Base-by-base conservation (phyloP, 2,113 vertebrate species). In the Cyprinodon variegatus region DNA sequence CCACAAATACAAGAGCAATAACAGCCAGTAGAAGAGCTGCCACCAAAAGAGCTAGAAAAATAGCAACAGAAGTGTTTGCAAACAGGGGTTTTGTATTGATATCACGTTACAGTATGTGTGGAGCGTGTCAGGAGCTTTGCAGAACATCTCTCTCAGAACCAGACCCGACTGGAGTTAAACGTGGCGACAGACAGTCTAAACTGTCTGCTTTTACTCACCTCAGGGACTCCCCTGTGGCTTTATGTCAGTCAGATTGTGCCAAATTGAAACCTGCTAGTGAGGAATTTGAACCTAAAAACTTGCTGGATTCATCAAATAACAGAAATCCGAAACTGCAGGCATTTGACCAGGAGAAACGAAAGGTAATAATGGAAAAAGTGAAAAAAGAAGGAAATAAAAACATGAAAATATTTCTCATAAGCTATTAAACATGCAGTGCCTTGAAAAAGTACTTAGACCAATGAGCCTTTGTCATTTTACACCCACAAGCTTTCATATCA, bases 31-130 rank as follows among this genome's bases (percentile, higher is more conserved):
- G 17, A 29, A 93, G 84, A 65, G 87, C 82, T 22, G 87, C 89
- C 53, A 83, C 93, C 78, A 94, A 53, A 50, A 95, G 77, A 57
- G 94, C 94, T 95, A 69, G 43, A 72, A 61, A 83, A 86, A 69
- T 41, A 61, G 39, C 12, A 84, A 77, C 74, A 65, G 60, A 15
- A 70, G 29, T 48, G 36, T 74, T 74, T 37, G 72, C 9, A 64
- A 72, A 76, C 65, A 38, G 45, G 36, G n/a, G 61, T 11, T 57
- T 48, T 36, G 64, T 43, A 43, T 65, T 76, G 46, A 57, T 11
- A n/a, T 11, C 53, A 22, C n/a, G 70, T 3, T 15, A 39, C 15
- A 0, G 76, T 59, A 64, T 3, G 22, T 15, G 13, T 14, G 13
- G 70, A 41, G 63, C 64, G 11, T 37, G 73, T 76, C 79, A 75